A percentile compares a stretch with the other conserved stretches of the same genome.
Conservation (phyloP, 2,113 vertebrate species). For the Pomatostomus ruficeps region DNA sequence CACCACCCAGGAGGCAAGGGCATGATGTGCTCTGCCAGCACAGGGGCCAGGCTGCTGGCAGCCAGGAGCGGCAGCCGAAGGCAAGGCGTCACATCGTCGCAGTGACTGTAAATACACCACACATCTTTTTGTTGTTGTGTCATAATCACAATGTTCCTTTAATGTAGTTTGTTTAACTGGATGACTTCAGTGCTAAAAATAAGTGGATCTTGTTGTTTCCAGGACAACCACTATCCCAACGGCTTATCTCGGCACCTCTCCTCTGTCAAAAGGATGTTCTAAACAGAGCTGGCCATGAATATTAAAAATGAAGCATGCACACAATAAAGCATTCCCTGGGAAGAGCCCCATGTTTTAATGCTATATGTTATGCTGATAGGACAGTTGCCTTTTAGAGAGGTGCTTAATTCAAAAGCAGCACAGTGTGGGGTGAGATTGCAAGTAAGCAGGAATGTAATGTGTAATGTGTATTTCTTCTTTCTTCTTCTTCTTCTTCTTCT, state of each 20-base stretch:
- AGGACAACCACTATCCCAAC: constrained; percentile 20
- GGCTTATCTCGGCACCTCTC: constrained; percentile 36
- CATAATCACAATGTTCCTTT: not conserved
- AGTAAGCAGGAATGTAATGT: not conserved
- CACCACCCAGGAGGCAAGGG: not conserved
- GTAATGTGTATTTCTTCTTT: not conserved
- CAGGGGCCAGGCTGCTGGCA: not conserved
- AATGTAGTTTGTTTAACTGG: constrained; percentile 40
- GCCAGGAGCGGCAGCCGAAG: not conserved
- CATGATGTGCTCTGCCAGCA: not conserved
- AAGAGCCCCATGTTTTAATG: not conserved
- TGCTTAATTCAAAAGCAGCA: constrained; percentile 16
- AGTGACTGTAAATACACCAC: not conserved
- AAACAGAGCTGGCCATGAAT: constrained; percentile 35
- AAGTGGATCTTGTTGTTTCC: constrained; percentile 48
- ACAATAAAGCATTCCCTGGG: constrained; percentile 28
- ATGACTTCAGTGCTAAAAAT: constrained; percentile 46
- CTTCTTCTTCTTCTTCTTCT: fast-evolving
- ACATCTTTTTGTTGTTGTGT: not conserved
- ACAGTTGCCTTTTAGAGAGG: constrained; percentile 4
- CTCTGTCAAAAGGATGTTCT: constrained; percentile 27
- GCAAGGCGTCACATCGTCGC: not conserved
- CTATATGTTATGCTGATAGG: constrained; percentile 17
- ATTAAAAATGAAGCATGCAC: constrained; percentile 33
- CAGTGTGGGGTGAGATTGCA: not conserved